phyloP scores from a whole-genome alignment of 2,113 vertebrate species.

The Nannospalax galili region DNA sequence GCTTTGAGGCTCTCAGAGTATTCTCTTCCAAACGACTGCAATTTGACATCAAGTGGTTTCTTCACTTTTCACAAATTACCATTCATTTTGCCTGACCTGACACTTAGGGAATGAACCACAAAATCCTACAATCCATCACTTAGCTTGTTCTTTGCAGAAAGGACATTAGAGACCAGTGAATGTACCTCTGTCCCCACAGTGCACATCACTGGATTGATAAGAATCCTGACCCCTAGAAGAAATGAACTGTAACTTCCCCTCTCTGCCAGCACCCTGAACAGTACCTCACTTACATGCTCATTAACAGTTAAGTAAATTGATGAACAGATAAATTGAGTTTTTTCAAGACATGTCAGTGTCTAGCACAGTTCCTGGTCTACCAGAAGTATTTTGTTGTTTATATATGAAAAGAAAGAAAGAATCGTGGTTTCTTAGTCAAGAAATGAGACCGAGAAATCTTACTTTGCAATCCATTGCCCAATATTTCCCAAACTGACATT shows the following conservation, averaged over 20 bases:
- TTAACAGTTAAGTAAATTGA: neutral
- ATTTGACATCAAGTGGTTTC: constrained; percentile 46
- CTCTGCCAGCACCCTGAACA: neutral
- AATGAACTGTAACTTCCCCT: neutral
- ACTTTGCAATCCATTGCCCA: neutral
- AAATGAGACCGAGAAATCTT: neutral
- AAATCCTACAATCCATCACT: constrained; percentile 45
- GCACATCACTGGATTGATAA: neutral
- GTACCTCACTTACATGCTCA: neutral
- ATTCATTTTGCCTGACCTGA: constrained; percentile 63
- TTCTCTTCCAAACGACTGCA: constrained; percentile 33
- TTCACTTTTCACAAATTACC: constrained; percentile 62
- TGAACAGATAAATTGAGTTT: neutral
- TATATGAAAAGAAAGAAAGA: neutral
- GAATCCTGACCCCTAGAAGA: neutral
- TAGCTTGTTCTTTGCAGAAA: constrained; percentile 57
- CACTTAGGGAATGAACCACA: constrained; percentile 52
- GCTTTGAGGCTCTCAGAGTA: neutral
- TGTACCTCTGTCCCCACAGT: neutral
- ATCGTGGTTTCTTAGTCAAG: neutral
- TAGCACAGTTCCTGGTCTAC: neutral
- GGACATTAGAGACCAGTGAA: neutral
- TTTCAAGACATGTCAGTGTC: neutral
- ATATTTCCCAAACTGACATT: neutral
- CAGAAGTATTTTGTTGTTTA: neutral